phyloP scores from a whole-genome alignment of 1,140 invertebrate genomes.

The Anthonomus grandis region DNA sequence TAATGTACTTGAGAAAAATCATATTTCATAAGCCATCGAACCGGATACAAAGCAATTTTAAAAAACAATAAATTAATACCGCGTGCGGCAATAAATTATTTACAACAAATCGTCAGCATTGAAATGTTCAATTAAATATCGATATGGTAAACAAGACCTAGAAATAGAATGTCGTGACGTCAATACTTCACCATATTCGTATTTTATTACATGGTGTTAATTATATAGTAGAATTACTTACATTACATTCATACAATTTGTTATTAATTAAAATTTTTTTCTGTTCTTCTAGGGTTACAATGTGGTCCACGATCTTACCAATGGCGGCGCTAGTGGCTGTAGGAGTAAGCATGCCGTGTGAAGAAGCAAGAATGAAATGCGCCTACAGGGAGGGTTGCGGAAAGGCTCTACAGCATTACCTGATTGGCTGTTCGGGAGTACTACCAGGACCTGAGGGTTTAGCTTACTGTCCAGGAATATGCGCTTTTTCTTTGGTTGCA shows the following conservation, averaged over 20 bases:
- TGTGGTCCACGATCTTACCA: constrained; percentile 48
- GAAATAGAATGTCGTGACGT: not conserved
- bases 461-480: constrained; percentile 62
- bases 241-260: not conserved
- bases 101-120: not conserved
- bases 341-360: constrained; percentile 54
- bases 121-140: not conserved
- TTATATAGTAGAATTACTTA: not conserved
- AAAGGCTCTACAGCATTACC: constrained; percentile 68
- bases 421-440: constrained; percentile 66
- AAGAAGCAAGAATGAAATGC: constrained; percentile 66
- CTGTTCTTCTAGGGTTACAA: constrained; percentile 39
- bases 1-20: too few species aligned
- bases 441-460: constrained; percentile 53
- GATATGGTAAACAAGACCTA: not conserved
- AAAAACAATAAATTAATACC: too few species aligned
- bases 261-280: constrained; percentile 8
- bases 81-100: too few species aligned
- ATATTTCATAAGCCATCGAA: too few species aligned
- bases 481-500: constrained; percentile 71
- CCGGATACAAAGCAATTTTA: too few species aligned
- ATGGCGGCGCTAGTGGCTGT: constrained; percentile 41
- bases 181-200: not conserved
- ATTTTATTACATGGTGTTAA: not conserved
- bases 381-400: constrained; percentile 71